These are phyloP conservation scores for Marisa cornuarietis DNA, from an alignment of 1,140 invertebrate species.

Conservation along the genomic window DNA sequence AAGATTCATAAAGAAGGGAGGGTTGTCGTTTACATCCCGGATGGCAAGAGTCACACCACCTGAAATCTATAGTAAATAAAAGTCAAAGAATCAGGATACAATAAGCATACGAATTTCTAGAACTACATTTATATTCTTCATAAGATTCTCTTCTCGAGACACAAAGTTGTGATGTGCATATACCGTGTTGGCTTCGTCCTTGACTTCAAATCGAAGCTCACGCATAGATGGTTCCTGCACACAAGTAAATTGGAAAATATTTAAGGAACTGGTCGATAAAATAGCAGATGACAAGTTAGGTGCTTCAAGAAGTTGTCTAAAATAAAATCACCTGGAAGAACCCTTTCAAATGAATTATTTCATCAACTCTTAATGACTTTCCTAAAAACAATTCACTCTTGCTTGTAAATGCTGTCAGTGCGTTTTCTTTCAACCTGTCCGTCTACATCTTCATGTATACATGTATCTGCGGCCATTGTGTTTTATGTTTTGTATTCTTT, in stretches of 20 bases:
- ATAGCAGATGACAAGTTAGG: no score
- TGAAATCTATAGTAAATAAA: constrained; percentile 18
- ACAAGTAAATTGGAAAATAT: neutral
- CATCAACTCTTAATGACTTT: no score
- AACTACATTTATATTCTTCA: neutral
- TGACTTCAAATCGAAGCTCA: neutral
- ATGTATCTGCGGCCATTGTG: no score
- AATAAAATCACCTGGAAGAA: no score
- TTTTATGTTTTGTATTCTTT: no score
- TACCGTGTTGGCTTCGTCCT: neutral
- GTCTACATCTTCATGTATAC: no score
- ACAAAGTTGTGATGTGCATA: neutral
- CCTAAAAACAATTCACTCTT: no score
- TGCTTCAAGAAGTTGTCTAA: no score
- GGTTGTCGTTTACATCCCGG: constrained; percentile 36
- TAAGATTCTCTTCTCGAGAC: no score
- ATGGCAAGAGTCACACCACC: constrained; percentile 20
- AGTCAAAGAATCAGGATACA: neutral
- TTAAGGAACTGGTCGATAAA: neutral
- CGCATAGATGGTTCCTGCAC: neutral
- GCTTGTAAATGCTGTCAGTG: no score
- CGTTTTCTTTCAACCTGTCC: no score
- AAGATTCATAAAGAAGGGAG: constrained; percentile 22
- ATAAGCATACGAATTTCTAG: neutral
- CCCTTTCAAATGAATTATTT: no score